A percentile compares a stretch with the other conserved stretches of the same genome.
phyloP scores from a whole-genome alignment of 2,888 invertebrate species.

The Caenorhabditis sp. region DNA sequence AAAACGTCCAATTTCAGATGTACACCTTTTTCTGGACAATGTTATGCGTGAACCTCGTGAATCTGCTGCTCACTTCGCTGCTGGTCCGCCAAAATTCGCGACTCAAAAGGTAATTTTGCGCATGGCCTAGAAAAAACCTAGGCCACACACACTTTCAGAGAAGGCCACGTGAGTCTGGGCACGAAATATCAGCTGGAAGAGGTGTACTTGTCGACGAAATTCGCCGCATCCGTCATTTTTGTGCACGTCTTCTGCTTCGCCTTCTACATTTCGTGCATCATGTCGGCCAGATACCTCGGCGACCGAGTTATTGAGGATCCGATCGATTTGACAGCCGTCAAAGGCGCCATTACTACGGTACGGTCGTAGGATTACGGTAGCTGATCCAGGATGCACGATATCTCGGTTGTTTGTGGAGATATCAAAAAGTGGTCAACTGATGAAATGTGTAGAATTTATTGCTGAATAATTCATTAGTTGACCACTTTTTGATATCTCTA shows the following conservation, averaged over 20 bases:
- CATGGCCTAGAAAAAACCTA: no score
- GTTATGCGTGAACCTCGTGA: background rate
- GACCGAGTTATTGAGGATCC: background rate
- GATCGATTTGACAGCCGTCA: background rate
- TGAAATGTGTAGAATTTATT: no score
- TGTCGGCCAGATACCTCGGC: conserved; percentile 19
- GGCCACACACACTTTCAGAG: background rate
- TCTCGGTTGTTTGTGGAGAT: no score
- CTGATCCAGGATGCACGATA: no score
- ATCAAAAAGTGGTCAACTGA: no score
- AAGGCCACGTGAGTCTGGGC: background rate
- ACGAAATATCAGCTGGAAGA: conserved; percentile 36
- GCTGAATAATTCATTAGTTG: no score
- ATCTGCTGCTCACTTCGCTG: background rate
- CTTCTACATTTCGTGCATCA: conserved; percentile 4
- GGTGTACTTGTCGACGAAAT: conserved; percentile 23
- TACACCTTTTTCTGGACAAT: background rate
- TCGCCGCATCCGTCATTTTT: conserved; percentile 15
- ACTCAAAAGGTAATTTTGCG: background rate
- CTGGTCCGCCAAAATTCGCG: background rate
- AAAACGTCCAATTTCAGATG: background rate
- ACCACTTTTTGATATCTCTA: no score
- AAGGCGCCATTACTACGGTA: background rate
- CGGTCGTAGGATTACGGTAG: background rate
- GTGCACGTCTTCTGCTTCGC: conserved; percentile 23